A percentile compares a stretch with the other conserved stretches of the same genome.
phyloP scores from a whole-genome alignment of 2,888 invertebrate genomes.

The Gonocerus acuteangulatus region DNA sequence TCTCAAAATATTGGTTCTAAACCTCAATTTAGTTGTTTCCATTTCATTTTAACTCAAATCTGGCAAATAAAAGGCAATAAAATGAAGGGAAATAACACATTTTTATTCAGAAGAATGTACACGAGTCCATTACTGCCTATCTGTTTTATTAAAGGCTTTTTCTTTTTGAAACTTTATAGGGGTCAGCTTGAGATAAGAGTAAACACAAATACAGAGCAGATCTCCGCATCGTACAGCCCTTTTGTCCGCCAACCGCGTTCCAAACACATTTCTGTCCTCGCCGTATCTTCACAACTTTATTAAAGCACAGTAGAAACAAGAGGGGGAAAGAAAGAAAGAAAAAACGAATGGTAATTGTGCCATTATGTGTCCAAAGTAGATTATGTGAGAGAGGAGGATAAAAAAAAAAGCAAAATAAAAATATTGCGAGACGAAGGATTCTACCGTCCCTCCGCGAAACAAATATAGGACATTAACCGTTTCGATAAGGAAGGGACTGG shows the following conservation, averaged over 20 bases:
- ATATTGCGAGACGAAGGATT: not conserved
- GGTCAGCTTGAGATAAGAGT: too few relatives aligned
- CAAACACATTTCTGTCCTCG: not conserved
- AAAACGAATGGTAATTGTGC: constrained; percentile 21
- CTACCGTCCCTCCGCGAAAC: constrained; percentile 3
- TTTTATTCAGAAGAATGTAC: too few relatives aligned
- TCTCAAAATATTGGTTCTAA: too few relatives aligned
- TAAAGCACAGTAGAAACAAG: not conserved
- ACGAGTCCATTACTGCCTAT: too few relatives aligned
- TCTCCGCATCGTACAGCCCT: too few relatives aligned
- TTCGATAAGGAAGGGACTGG: constrained; percentile 24
- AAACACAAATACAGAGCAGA: too few relatives aligned
- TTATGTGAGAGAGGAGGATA: not conserved
- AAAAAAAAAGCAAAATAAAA: constrained; percentile 2
- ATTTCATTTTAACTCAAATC: too few relatives aligned
- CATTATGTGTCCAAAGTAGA: constrained; percentile 23
- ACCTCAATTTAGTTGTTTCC: too few relatives aligned
- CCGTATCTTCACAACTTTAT: not conserved
- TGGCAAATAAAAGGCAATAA: too few relatives aligned
- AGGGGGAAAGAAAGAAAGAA: not conserved
- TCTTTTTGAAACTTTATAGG: too few relatives aligned
- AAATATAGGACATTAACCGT: constrained; percentile 26
- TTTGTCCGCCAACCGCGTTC: not conserved
- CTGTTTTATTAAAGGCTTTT: too few relatives aligned
- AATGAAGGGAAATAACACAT: too few relatives aligned